Percentiles rank a stretch among this genome's conserved stretches.
Evolutionary conservation across 2,797 vertebrate genomes (phyloP).

Genomic region (Crax fasciolata): DNA sequence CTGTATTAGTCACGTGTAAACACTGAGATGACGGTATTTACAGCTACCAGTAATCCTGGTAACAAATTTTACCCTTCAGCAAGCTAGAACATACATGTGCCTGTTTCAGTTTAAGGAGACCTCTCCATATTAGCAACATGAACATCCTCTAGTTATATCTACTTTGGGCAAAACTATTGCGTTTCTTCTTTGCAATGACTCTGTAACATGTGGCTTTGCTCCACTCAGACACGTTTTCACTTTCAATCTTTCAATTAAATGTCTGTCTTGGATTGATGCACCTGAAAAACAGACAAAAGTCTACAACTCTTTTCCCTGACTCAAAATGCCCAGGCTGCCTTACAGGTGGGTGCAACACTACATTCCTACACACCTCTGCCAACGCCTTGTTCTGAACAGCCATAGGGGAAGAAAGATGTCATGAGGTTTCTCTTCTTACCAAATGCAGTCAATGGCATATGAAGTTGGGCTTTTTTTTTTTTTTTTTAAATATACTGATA

Average conservation of each 20-base stretch:
- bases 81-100: neutral
- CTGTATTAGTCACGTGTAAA: neutral
- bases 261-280: neutral
- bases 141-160: accelerated
- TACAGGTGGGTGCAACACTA: neutral
- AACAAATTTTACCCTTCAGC: neutral
- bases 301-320: neutral
- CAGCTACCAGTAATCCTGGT: neutral
- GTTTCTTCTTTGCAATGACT: neutral
- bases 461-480: neutral
- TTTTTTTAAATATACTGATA: neutral
- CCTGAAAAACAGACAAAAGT: neutral
- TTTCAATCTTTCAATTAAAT: neutral
- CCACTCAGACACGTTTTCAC: neutral
- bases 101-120: neutral
- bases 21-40: neutral
- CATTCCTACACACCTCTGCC: neutral
- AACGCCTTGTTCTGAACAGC: neutral
- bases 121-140: neutral
- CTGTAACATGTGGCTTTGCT: neutral
- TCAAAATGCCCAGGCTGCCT: neutral
- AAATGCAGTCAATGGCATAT: neutral
- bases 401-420: neutral
- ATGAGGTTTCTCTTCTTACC: neutral
- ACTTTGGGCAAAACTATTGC: neutral